A percentile compares a stretch with the other conserved stretches of the same genome.
Evolutionary conservation across 2,888 invertebrate species (phyloP).

Genomic region (Phrixothrix hirtus): DNA sequence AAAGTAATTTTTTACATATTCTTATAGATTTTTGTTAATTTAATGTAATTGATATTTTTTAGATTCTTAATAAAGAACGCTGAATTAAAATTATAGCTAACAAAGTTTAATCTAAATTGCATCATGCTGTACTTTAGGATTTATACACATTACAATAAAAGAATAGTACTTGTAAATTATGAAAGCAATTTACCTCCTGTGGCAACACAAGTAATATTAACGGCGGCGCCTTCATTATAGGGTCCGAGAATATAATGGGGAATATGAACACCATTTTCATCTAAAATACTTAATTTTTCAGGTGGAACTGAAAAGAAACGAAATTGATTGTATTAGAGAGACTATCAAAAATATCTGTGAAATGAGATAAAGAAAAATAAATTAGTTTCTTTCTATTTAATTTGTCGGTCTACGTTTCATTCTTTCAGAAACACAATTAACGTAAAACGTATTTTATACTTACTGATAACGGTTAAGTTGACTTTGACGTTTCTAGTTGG

Average conservation of each 20-base stretch:
- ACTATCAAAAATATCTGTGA: too few species aligned
- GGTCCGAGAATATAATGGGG: slow-evolving; percentile 79
- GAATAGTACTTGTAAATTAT: too few species aligned
- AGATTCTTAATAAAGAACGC: too few species aligned
- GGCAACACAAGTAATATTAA: slow-evolving; percentile 82
- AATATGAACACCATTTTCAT: slow-evolving; percentile 76
- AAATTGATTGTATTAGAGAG: slow-evolving; percentile 16
- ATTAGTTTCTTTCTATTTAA: background rate
- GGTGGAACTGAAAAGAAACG: slow-evolving; percentile 72
- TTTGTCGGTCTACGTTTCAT: background rate
- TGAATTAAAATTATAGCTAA: background rate
- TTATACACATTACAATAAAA: too few species aligned
- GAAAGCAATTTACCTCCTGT: slow-evolving; percentile 77
- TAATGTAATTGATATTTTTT: too few species aligned
- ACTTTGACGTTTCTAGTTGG: slow-evolving; percentile 86
- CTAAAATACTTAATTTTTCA: slow-evolving; percentile 76
- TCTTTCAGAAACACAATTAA: background rate
- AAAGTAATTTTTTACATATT: too few species aligned
- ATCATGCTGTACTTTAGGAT: too few species aligned
- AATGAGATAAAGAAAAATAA: slow-evolving; percentile 10
- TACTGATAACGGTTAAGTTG: slow-evolving; percentile 87
- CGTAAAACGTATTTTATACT: slow-evolving; percentile 55
- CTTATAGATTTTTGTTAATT: background rate
- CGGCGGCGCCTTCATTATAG: slow-evolving; percentile 80
- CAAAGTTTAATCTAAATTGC: background rate